Evolutionary conservation across 1,140 invertebrate genomes (phyloP).

Genomic region (Zaprionus africanus): DNA sequence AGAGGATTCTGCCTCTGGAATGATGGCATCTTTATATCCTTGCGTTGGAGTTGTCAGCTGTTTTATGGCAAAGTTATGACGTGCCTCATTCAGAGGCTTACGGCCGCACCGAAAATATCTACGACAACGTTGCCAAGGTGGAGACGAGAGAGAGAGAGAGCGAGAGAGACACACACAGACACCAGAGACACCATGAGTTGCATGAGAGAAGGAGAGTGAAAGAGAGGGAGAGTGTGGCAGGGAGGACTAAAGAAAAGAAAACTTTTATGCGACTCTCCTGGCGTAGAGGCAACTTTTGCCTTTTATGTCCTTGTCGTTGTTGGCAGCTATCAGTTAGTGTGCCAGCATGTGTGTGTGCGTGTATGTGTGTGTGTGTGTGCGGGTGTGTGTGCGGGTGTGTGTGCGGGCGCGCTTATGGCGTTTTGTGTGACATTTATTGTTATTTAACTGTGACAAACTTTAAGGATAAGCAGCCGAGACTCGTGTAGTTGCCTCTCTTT

Average conservation of each 20-base stretch:
- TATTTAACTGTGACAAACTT: constrained; percentile 83
- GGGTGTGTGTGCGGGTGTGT: constrained; percentile 26
- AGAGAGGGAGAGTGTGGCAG: background rate
- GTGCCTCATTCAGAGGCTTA: constrained; percentile 73
- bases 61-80: constrained; percentile 79
- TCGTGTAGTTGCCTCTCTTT: constrained; percentile 33
- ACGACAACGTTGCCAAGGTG: constrained; percentile 48
- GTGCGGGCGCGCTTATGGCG: constrained; percentile 65
- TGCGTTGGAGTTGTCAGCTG: constrained; percentile 70
- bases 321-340: constrained; percentile 63
- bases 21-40: constrained; percentile 54
- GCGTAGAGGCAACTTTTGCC: constrained; percentile 52
- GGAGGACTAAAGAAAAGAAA: constrained; percentile 33
- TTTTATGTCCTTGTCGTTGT: constrained; percentile 71
- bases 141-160: background rate
- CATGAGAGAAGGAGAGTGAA: constrained; percentile 1
- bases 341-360: constrained; percentile 28
- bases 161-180: constrained; percentile 7
- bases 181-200: constrained; percentile 23
- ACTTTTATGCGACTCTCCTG: constrained; percentile 49
- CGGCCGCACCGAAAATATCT: constrained; percentile 28
- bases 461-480: constrained; percentile 72
- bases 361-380: constrained; percentile 12
- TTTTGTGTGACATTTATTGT: constrained; percentile 82
- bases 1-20: constrained; percentile 17